Evolutionary conservation across 1,140 invertebrate genomes (phyloP).

Genomic region (Pseudomyrmex dendroicus): DNA sequence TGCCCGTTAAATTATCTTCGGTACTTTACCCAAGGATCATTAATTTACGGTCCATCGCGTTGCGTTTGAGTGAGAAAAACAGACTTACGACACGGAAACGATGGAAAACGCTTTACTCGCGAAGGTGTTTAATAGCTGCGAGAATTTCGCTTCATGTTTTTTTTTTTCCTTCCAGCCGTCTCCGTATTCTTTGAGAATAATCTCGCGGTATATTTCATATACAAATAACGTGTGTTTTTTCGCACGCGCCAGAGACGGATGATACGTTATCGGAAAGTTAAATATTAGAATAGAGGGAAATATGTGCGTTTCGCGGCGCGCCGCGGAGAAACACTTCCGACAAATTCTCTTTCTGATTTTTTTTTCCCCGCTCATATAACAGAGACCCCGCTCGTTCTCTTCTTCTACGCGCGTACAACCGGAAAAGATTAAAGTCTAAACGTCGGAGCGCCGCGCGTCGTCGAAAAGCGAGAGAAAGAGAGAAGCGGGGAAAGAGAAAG

Average conservation of each 20-base stretch:
- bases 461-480: not conserved
- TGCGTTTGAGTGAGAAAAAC: slow-evolving; percentile 37
- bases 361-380: slow-evolving; percentile 21
- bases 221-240: not conserved
- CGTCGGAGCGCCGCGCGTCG: not conserved
- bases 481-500: not conserved
- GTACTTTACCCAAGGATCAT: slow-evolving; percentile 73
- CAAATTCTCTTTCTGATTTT: slow-evolving; percentile 29
- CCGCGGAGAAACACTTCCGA: slow-evolving; percentile 17
- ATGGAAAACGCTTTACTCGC: not conserved
- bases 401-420: not conserved
- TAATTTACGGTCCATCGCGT: slow-evolving; percentile 68
- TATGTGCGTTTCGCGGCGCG: not conserved
- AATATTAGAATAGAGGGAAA: slow-evolving; percentile 13
- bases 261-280: not conserved
- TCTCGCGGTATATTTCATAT: not conserved
- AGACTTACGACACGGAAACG: not conserved
- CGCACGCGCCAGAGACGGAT: not conserved
- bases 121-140: not conserved
- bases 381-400: slow-evolving; percentile 9
- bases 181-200: not conserved
- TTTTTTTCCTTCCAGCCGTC: not conserved
- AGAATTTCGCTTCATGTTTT: not conserved
- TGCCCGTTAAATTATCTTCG: slow-evolving; percentile 74
- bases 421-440: slow-evolving; percentile 52